These are phyloP conservation scores for Helostoma temminkii DNA, from an alignment of 2,797 vertebrate species.

Conservation along the genomic window DNA sequence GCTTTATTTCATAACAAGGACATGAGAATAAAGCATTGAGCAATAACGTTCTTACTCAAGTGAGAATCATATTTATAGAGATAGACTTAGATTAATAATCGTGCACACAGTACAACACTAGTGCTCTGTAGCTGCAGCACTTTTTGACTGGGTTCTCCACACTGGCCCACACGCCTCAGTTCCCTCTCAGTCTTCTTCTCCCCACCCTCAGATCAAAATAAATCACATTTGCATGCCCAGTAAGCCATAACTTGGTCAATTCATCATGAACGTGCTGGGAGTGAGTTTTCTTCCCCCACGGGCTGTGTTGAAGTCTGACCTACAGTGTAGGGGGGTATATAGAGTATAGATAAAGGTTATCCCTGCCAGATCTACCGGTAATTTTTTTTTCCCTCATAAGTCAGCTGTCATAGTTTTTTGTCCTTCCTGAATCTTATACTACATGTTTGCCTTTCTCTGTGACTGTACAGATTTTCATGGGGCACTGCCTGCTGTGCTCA, in stretches of 20 bases:
- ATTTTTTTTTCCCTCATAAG: slow-evolving; percentile 1
- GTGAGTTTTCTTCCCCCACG: slow-evolving; percentile 1
- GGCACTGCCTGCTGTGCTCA: slow-evolving; percentile 19
- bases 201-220: slow-evolving; percentile 28
- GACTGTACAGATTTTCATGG: slow-evolving; percentile 25
- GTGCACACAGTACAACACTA: slow-evolving; percentile 41
- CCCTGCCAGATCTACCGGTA: not conserved
- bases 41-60: not conserved
- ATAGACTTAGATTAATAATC: slow-evolving; percentile 43
- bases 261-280: slow-evolving; percentile 36
- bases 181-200: slow-evolving; percentile 11
- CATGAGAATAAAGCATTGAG: slow-evolving; percentile 3
- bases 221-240: slow-evolving; percentile 49
- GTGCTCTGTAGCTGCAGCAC: slow-evolving; percentile 18
- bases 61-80: not conserved
- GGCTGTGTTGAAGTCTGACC: slow-evolving; percentile 13
- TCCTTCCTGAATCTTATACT: slow-evolving; percentile 8
- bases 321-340: not conserved
- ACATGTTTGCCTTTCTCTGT: slow-evolving; percentile 14
- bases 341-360: slow-evolving; percentile 41
- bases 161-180: slow-evolving; percentile 4
- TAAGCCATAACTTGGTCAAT: slow-evolving; percentile 35
- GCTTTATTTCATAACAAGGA: slow-evolving; percentile 26
- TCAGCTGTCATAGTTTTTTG: slow-evolving; percentile 16
- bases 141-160: slow-evolving; percentile 20